Evolutionary conservation across 2,113 vertebrate genomes (phyloP), one percentile per base, ranked within the genome.

Genomic region (Nesoenas mayeri): DNA sequence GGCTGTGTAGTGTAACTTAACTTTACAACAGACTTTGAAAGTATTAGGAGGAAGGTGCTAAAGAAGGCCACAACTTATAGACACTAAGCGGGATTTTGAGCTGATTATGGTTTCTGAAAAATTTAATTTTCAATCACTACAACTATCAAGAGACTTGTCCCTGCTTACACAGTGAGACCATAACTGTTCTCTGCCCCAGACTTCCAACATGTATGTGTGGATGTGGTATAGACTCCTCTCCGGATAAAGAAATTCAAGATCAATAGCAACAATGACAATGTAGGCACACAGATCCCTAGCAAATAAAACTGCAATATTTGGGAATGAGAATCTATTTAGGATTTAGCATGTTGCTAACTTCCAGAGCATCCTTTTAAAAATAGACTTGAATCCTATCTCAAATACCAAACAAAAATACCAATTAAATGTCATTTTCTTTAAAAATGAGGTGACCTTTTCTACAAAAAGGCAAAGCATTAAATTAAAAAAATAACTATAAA

Each of bases 321-420:
- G 44, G 51, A 91, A 74, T 12, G 10, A 93, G 77, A 88, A 71
- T 28, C 64, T 78, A 42, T 64, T 91, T 79, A 84, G 60, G 69
- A 89, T 89, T 88, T 86, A 78, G 83, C 77, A 34, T 62, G 85
- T 93, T 77, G 50, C 62, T 54, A 79, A 80, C 21, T 50, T 88
- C 54, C 44, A 88, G 58, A 95, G 58, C 64, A 83, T 85, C 53
- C 79, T 93, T 95, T 70, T 71, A 88, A 90, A 94, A 74, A 40
- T 0, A 89, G 42, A 83, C 70, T 91, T 80, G 90, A 94, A 94
- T 93, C 82, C 72, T 62, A 96, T 74, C 72, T 96, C 95, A 96
- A 96, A 97, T 96, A 93, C 89, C 95, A 90, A 96, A 97, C 62
- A 96, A 97, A 96, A 96, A 91, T 82, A 91, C 48, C 67, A 91